These are phyloP conservation scores for Ptilonorhynchus violaceus DNA, from an alignment of 2,113 vertebrate species.

Conservation along the genomic window DNA sequence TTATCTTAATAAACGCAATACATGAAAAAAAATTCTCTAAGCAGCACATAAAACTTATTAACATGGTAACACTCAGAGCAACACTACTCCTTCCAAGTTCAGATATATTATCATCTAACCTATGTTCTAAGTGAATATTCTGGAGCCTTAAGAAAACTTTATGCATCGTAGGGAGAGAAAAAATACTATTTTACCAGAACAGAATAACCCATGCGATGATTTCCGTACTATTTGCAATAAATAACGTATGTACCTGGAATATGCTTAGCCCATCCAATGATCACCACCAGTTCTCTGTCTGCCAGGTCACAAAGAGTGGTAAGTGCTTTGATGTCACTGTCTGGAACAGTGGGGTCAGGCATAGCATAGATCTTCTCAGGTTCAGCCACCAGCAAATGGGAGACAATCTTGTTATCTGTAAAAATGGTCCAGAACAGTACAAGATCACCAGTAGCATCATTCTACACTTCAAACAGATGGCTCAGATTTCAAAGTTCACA, in stretches of 20 bases:
- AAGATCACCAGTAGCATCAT: slow-evolving; percentile 46
- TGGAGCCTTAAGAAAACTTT: not conserved
- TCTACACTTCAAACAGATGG: not conserved
- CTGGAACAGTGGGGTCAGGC: slow-evolving; percentile 97
- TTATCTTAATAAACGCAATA: not conserved
- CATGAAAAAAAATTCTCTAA: not conserved
- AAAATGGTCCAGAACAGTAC: slow-evolving; percentile 73
- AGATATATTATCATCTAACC: not conserved
- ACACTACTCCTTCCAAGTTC: not conserved
- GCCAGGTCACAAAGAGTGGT: slow-evolving; percentile 98
- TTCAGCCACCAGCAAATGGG: slow-evolving; percentile 98
- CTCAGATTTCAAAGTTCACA: not conserved
- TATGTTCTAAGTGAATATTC: not conserved
- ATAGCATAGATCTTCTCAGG: slow-evolving; percentile 99
- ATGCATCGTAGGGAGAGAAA: not conserved
- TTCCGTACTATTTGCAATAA: not conserved
- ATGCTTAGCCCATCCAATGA: slow-evolving; percentile 99
- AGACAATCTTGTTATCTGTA: slow-evolving; percentile 99
- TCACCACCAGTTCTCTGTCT: slow-evolving; percentile 96
- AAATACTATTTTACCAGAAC: not conserved
- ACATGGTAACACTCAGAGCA: not conserved
- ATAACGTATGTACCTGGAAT: slow-evolving; percentile 86
- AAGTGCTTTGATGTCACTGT: slow-evolving; percentile 98
- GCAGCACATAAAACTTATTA: not conserved
- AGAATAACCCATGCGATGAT: not conserved